These are phyloP conservation scores for Calyptomena viridis DNA, from an alignment of 2,113 vertebrate genomes.

Conservation along the genomic window DNA sequence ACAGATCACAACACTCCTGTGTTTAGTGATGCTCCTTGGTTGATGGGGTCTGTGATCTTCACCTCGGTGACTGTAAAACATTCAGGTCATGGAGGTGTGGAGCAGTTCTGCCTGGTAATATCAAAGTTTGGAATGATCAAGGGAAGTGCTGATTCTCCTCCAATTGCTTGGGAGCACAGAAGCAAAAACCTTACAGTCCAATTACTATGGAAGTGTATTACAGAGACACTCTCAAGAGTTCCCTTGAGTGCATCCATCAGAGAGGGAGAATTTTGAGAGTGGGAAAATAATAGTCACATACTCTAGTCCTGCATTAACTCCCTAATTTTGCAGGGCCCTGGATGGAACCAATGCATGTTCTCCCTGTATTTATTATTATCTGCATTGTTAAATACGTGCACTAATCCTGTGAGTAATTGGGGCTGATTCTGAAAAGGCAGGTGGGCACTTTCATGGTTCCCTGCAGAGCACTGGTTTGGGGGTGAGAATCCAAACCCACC, in stretches of 20 bases:
- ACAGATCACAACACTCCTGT: background rate
- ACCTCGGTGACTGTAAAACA: background rate
- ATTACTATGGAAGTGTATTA: background rate
- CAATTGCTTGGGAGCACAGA: background rate
- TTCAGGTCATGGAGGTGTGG: background rate
- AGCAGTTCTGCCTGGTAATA: background rate
- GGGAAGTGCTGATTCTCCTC: background rate
- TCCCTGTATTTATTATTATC: background rate
- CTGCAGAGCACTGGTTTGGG: accelerated
- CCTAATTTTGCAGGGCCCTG: background rate
- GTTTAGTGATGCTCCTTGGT: accelerated
- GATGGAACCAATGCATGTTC: background rate
- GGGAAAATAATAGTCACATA: background rate
- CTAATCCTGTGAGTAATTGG: background rate
- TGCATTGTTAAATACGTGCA: background rate
- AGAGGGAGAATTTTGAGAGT: background rate
- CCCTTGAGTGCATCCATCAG: constrained; percentile 28
- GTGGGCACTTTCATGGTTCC: background rate
- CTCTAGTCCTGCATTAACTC: background rate
- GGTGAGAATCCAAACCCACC: background rate
- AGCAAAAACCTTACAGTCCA: background rate
- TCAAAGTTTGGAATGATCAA: background rate
- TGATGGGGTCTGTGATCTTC: background rate
- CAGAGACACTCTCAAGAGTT: background rate
- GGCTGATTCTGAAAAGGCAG: background rate